Conservation (phyloP, 37 sponge, comb jelly and placozoan genomes). For the Diacarnus erythraeanus region DNA sequence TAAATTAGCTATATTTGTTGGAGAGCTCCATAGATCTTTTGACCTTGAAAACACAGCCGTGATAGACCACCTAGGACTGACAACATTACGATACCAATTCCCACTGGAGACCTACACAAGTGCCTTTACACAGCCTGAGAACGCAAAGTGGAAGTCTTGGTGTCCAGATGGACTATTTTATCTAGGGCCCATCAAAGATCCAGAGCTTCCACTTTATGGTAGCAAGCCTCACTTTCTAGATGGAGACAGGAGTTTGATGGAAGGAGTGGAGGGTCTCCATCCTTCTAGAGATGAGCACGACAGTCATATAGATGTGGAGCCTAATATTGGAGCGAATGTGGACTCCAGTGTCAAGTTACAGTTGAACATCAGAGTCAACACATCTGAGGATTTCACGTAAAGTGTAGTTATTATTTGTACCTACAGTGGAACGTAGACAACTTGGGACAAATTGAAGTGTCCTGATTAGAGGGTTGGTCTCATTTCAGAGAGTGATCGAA, state of each 20-base stretch:
- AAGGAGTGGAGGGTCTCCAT: slow-evolving; percentile 39
- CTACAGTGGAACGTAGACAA: too few relatives aligned
- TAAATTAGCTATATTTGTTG: slow-evolving; percentile 56
- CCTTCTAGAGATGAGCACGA: slow-evolving; percentile 42
- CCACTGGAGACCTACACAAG: slow-evolving; percentile 27
- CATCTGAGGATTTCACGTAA: slow-evolving; percentile 39
- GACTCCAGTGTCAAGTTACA: slow-evolving; percentile 44
- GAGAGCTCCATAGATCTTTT: slow-evolving; percentile 69
- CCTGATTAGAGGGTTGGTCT: too few relatives aligned
- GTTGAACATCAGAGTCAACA: slow-evolving; percentile 59
- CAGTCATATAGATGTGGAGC: slow-evolving; percentile 65
- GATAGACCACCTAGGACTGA: slow-evolving; percentile 39
- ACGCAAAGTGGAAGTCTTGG: slow-evolving; percentile 67
- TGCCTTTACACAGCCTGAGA: slow-evolving; percentile 39
- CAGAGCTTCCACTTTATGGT: slow-evolving; percentile 65
- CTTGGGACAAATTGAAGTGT: too few relatives aligned
- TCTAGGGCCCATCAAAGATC: slow-evolving; percentile 54
- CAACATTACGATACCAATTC: slow-evolving; percentile 55
- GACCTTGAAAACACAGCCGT: slow-evolving; percentile 39
- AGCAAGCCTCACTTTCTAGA: slow-evolving; percentile 89
- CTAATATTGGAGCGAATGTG: slow-evolving; percentile 58
- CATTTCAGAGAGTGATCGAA: too few relatives aligned
- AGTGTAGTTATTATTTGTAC: too few relatives aligned
- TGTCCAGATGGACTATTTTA: slow-evolving; percentile 74
- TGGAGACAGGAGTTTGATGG: slow-evolving; percentile 55